Percentiles rank a stretch among this genome's conserved stretches.
Conservation (phyloP, 2,888 invertebrate species). For the Zygogramma bicolorata region DNA sequence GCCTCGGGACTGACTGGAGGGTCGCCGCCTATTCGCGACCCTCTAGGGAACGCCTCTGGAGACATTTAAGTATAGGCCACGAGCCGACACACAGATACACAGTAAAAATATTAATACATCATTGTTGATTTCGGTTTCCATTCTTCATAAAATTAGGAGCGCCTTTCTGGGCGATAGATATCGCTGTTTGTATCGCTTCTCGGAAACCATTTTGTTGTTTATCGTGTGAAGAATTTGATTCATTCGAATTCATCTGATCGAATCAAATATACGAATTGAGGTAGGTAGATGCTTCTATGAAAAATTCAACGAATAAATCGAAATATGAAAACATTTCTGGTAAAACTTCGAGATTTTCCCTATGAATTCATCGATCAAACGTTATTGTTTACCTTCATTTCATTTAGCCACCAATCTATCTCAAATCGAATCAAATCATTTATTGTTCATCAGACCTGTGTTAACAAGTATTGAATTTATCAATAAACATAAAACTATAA, state of each 20-base stretch:
- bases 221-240: conserved; percentile 30
- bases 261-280: not conserved
- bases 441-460: too few species aligned
- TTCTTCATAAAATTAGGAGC: conserved; percentile 38
- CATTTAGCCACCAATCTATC: too few species aligned
- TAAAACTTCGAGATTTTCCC: too few species aligned
- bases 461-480: too few species aligned
- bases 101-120: conserved; percentile 51
- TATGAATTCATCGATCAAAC: too few species aligned
- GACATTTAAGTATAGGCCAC: conserved; percentile 64
- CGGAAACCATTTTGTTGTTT: conserved; percentile 27
- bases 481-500: too few species aligned
- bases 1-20: conserved; percentile 62
- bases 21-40: conserved; percentile 62
- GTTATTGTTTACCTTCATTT: too few species aligned
- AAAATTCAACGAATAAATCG: not conserved
- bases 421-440: too few species aligned
- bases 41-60: conserved; percentile 63
- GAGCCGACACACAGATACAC: conserved; percentile 48
- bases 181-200: conserved; percentile 38
- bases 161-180: conserved; percentile 12
- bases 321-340: not conserved
- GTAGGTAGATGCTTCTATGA: too few species aligned
- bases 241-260: not conserved
- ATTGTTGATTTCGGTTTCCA: conserved; percentile 43